Base-by-base conservation (phyloP, 2,888 invertebrate species). In the Parnassius mnemosyne region DNA sequence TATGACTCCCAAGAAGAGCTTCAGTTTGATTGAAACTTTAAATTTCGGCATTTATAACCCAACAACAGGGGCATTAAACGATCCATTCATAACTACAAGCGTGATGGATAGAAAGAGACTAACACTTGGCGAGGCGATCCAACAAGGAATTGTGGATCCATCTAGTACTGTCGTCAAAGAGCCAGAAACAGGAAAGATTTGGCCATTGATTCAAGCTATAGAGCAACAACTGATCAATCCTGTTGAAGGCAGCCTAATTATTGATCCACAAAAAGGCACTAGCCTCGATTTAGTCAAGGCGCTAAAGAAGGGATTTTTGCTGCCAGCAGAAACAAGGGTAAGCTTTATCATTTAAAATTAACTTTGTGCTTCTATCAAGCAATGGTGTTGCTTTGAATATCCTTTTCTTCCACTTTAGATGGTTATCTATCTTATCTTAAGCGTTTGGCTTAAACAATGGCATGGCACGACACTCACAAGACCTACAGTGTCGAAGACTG, bases 301-400 rank as follows among this genome's bases (percentile, higher is more conserved):
- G 81, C 93, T 95, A 84, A 95, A 96, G 85, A 95, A 95, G 92
- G 97, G 97, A 80, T 95, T 95, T 92, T 94, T 97, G 80, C 93
- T 97, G 92, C 95, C 97, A 87, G 97, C 97, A 84, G 96, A 97
- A 94, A 96, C 96, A 84, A 94, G 97, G 97, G 97, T 97, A 94
- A 97, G 97, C 95, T 71, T 76, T 75, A 69, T 68, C 71, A 69
- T 69, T 73, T 59, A 68, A 67, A 75, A 79, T 74, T 67, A 73
- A 71, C 76, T 79, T 81, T 87, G 80, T 87, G 89, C 89, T 87
- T 87, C 72, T 80, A 80, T 79, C 76, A 79, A 87, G 84, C 84
- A 82, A 81, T 84, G 89, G 89, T 91, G 88, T 89, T 85, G 89
- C 89, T 91, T 89, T 84, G 80, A 81, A 75, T 87, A 87, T 81